Conservation (phyloP, 2,888 invertebrate species). For the Chymomyza procnemis region DNA sequence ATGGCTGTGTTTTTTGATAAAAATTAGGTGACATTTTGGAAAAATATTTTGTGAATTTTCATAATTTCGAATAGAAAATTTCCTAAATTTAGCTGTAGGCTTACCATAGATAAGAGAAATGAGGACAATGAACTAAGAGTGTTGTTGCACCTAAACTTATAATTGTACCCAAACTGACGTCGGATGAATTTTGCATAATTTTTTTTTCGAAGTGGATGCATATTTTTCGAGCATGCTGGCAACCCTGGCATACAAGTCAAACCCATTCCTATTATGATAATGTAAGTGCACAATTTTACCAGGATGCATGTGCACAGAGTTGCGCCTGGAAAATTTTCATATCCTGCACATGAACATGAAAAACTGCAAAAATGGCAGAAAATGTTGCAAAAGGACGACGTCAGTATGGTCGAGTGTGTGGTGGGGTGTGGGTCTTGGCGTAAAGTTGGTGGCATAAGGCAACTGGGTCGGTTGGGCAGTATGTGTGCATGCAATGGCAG, state of each 20-base stretch:
- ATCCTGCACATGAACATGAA: constrained; percentile 68
- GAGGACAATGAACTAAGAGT: too few species aligned
- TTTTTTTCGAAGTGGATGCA: not conserved
- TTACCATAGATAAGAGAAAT: too few species aligned
- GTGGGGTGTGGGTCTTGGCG: not conserved
- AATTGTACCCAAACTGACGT: not conserved
- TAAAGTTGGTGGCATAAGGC: not conserved
- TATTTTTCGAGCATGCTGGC: constrained; percentile 21
- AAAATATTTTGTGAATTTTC: too few species aligned
- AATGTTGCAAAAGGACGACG: constrained; percentile 63
- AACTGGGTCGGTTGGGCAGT: not conserved
- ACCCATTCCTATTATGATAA: constrained; percentile 72
- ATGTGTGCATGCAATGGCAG: constrained; percentile 12
- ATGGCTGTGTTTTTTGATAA: too few species aligned
- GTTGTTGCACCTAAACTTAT: too few species aligned
- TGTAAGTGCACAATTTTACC: constrained; percentile 71
- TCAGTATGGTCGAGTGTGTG: not conserved
- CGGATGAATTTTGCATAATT: not conserved
- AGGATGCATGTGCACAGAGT: constrained; percentile 40
- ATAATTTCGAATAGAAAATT: too few species aligned
- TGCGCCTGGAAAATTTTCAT: constrained; percentile 67
- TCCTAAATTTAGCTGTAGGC: too few species aligned
- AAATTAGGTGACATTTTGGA: too few species aligned
- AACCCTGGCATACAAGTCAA: constrained; percentile 62
- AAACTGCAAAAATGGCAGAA: constrained; percentile 72